A percentile compares a stretch with the other conserved stretches of the same genome.
Conservation (phyloP, 2,888 invertebrate genomes). For the Caradrina clavipalpis region DNA sequence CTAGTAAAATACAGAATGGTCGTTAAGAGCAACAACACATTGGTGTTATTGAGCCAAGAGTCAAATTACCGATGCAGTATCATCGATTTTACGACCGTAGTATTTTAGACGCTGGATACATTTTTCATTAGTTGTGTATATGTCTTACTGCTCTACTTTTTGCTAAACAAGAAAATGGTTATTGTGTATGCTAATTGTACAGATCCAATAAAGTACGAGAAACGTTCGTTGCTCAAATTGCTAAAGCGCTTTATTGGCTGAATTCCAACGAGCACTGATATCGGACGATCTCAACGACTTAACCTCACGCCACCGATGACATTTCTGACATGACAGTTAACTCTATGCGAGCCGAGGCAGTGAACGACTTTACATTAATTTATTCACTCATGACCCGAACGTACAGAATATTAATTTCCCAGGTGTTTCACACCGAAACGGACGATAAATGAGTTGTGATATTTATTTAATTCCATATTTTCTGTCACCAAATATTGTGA, state of each 20-base stretch:
- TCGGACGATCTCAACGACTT: constrained; percentile 69
- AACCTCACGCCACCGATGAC: constrained; percentile 64
- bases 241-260: constrained; percentile 70
- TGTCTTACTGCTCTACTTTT: no score
- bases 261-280: constrained; percentile 29
- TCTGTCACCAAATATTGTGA: constrained; percentile 15
- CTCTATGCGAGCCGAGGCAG: constrained; percentile 47
- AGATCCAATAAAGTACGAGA: not conserved
- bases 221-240: not conserved
- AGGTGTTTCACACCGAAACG: constrained; percentile 35
- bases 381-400: constrained; percentile 46
- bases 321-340: constrained; percentile 44
- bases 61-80: no score
- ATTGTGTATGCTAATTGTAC: not conserved
- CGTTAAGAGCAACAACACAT: not conserved
- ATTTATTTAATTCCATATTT: constrained; percentile 3
- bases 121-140: no score
- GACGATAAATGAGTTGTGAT: constrained; percentile 42
- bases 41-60: no score
- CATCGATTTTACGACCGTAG: no score
- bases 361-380: constrained; percentile 50
- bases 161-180: no score
- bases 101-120: no score
- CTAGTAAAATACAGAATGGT: not conserved
- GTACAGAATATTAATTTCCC: constrained; percentile 42